Evolutionary conservation across 2,888 invertebrate species (phyloP), one percentile per base, ranked within the genome.

Genomic region (Cerastoderma edule): DNA sequence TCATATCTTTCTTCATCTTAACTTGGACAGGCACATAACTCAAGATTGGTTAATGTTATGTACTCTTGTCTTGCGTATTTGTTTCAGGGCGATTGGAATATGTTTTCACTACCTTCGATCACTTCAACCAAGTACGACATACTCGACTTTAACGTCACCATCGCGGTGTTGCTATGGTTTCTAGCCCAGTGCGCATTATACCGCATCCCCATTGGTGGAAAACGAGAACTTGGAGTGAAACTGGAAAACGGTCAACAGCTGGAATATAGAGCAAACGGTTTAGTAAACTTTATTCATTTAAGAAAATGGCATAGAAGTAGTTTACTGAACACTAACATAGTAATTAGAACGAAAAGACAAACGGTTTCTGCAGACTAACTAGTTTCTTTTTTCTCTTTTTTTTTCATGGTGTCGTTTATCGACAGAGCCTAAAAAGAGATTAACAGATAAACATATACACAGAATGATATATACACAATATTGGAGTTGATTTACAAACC

Each of bases 211-310:
- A 6, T 86, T 6, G 84, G 81, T 13, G 91, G 91, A 5, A 53
- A 64, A n/a, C 33, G 86, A 30, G 87, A 74, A 5, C 69, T 82
- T 35, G 91, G 91, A 19, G 78, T 83, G 27, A 83, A 83, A 30
- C 77, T 90, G 13, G 65, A 69, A 46, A 78, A 75, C 39, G 89
- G 89, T 3, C 33, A 75, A 19, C 81, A 75, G 22, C 82, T 91
- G 2, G 66, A 75, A n/a, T 91, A 91, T 66, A 78, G 89, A 56
- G 79, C 89, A 57, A 91, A 91, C 78, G 91, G 91, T 89, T 24
- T 19, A 24, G n/a, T 53, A n/a, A n/a, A n/a, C n/a, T n/a, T n/a
- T n/a, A n/a, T n/a, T n/a, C 72, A 76, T 73, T 19, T 19, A 13
- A 44, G 44, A 10, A 44, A 44, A 10, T 13, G 44, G n/a, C n/a